Conservation (phyloP, 2,113 vertebrate species). For the Microcebus tavaratra region DNA sequence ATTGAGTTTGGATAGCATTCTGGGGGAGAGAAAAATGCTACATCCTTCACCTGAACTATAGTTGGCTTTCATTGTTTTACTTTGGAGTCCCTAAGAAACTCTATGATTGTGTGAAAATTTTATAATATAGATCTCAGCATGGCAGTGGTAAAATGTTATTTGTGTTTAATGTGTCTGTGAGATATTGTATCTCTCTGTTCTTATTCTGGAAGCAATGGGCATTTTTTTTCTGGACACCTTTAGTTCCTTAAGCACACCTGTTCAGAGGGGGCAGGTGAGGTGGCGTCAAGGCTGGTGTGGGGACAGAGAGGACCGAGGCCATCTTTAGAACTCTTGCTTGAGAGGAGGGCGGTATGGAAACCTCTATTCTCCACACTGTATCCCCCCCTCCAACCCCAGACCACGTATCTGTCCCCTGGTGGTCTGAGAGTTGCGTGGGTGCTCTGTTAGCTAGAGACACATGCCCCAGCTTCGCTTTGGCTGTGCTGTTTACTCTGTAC, state of each 20-base stretch:
- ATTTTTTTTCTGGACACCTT: not conserved
- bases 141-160: not conserved
- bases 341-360: not conserved
- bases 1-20: not conserved
- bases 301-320: not conserved
- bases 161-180: not conserved
- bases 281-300: not conserved
- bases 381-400: no score
- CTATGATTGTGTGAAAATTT: not conserved
- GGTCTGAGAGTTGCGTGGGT: not conserved
- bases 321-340: not conserved
- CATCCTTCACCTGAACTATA: not conserved
- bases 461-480: no score
- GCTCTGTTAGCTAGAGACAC: not conserved
- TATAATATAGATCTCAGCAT: not conserved
- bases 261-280: not conserved
- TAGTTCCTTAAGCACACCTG: not conserved
- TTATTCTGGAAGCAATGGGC: not conserved
- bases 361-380: fast-evolving
- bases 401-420: not conserved
- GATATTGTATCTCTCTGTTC: not conserved
- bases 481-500: not conserved
- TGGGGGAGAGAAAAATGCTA: not conserved
- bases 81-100: not conserved
- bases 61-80: not conserved